A percentile compares a stretch with the other conserved stretches of the same genome.
These are phyloP conservation scores for Peromyscus attwateri DNA, from an alignment of 2,797 vertebrate genomes.

Conservation along the genomic window DNA sequence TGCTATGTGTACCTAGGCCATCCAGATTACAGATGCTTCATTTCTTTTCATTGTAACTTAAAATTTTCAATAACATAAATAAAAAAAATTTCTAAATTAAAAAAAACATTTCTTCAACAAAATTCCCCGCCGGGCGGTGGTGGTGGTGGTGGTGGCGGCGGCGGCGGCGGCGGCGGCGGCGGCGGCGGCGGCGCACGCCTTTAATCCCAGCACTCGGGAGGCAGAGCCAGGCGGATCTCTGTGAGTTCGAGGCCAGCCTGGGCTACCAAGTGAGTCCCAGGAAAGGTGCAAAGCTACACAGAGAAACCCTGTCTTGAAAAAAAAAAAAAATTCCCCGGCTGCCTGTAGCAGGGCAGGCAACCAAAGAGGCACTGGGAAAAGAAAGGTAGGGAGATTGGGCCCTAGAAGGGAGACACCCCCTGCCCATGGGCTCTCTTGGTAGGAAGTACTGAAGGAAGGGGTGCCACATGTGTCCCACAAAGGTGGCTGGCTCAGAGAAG, in stretches of 20 bases:
- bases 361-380: neutral
- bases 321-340: neutral
- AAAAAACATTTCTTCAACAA: neutral
- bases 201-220: no score
- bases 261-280: no score
- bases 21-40: neutral
- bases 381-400: neutral
- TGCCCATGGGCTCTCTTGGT: neutral
- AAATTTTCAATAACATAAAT: neutral
- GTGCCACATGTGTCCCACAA: neutral
- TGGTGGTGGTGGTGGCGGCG: no score
- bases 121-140: neutral
- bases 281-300: no score
- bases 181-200: no score
- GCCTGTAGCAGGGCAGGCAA: neutral
- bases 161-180: no score
- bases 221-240: no score
- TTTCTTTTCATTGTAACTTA: neutral
- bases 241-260: no score
- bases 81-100: neutral
- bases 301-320: neutral
- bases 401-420: neutral
- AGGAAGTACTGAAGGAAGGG: neutral
- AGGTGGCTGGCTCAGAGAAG: neutral
- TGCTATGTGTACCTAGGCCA: neutral